Evolutionary conservation across 2,888 invertebrate genomes (phyloP), one percentile per base, ranked within the genome.

Genomic region (Lasioglossum oenotherae): DNA sequence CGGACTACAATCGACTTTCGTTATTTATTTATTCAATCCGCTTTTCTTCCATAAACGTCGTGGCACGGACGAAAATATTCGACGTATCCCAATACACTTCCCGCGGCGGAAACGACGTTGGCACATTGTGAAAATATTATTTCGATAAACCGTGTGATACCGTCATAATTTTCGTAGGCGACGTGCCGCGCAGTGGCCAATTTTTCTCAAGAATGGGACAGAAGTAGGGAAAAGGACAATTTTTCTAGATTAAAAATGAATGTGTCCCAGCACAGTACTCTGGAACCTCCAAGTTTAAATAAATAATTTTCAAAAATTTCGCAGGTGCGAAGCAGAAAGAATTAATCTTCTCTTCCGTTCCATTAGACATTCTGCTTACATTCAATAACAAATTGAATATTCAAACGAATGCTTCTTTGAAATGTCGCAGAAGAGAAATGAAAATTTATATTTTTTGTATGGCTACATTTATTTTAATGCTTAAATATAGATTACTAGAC

Each of bases 91-190:
- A 1, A 27, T 69, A n/a, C 41, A 64, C 31, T 72, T 38, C n/a
- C 46, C 14, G 27, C 74, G 57, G 67, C n/a, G 38, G 49, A 49
- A 2, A 38, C 67, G 71, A 16, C 23, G n/a, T 35, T n/a, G 35
- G 14, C 77, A 44, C 69, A 73, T 81, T 64, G 78, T 64, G 57
- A 71, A 83, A 84, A 83, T 86, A 86, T 86, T 87, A 83, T 88
- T 88, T 89, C 71, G 86, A 73, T 82, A 79, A 88, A 64, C 73
- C 35, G 23, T 41, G 67, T 16, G 46, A 19, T 64, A 49, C n/a
- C 83, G 27, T 27, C 16, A 76, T 72, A 16, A 76, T 46, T 76
- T 76, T 64, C 31, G 10, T 27, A 16, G 27, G 0, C 60, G 64
- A 53, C 46, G 49, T 35, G 46, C 60, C 49, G 27, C n/a, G 5